Base-by-base conservation (phyloP, 2,113 vertebrate genomes). In the Podiceps cristatus region DNA sequence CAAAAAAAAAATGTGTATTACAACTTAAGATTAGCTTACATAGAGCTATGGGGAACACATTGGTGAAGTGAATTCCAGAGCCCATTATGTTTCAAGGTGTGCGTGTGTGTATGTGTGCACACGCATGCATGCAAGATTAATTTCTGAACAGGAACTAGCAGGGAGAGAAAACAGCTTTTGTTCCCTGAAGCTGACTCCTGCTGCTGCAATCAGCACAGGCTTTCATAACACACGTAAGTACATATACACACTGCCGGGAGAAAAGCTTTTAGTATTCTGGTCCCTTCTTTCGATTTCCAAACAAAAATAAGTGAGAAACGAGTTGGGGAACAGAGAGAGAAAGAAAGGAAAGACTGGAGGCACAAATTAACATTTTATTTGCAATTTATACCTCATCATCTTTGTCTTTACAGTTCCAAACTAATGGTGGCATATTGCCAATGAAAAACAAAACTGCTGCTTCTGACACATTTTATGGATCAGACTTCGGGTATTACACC, bases 151-250 rank as follows among this genome's bases (percentile, higher is more conserved):
- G 83, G 62, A 90, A 95, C 77, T 81, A 75, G 58, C 67, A 92
- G 49, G 42, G 71, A 91, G 68, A 90, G 55, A 96, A 94, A 95
- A 84, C 84, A 93, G 86, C 71, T 94, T 96, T 97, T 97, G 96
- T 95, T 92, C 88, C 90, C 92, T 94, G 79, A 95, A 95, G 90
- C 87, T 93, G 55, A 40, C 77, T 97, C 97, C 95, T 95, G 96
- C 97, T 98, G 96, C 68, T 96, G 90, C 93, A 97, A 97, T 97
- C 96, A 97, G 86, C 10, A 2, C 82, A 92, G 92, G 81, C 82
- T 97, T 97, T 97, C 88, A 89, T 83, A 96, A 86, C 67, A 62
- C 50, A 71, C 33, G 29, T 78, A 86, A 97, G 66, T 86, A 88
- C 56, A 84, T 49, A 96, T 52, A 91, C 50, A 93, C 75, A 81